Base-by-base conservation (phyloP, 2,888 invertebrate genomes). In the Scaptomyza reducta region DNA sequence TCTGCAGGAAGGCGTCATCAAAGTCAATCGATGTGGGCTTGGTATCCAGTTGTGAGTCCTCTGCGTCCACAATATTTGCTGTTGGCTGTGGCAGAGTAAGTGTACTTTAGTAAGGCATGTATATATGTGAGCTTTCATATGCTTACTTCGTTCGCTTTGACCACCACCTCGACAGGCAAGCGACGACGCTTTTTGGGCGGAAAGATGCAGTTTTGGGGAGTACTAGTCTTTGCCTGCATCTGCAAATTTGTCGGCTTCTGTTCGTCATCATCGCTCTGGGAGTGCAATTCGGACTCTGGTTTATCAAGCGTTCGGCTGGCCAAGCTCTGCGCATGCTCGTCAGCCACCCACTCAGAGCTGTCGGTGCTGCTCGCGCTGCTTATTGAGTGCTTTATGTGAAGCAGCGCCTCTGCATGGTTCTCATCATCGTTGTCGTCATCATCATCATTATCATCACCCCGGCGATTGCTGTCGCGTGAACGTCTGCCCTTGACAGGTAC, bases 1-100 rank as follows among this genome's bases (percentile, higher is more conserved):
- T 88, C 65, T 89, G 87, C 22, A 90, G 70, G 22, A 90, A 90
- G n/a, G 84, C 78, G 18, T 85, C 85, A 74, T 90, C 90, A 14
- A 79, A 89, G 29, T 90, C 87, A 11, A 80, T 53, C 9, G 9
- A 0, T 0, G 29, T 6, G 1, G 59, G 13, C 13, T 63, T 77
- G 10, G 0, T 41, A 10, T 59, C 59, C 6, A n/a, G 38, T 9
- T 31, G 6, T 27, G 35, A 9, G n/a, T 51, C 44, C 1, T 67
- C 62, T 2, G 53, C 4, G n/a, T 65, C 49, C 1, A 10, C 33
- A 46, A 6, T 22, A 10, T 18, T 33, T 6, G 11, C 42, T 27
- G 18, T 40, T 38, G 33, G 38, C 76, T 70, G 57, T 33, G 13
- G 4, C 11, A 11, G 6, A 13, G 10, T 1, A 27, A 18, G 27